phyloP scores from a whole-genome alignment of 1,140 invertebrate species.

The Hestina assimilis region DNA sequence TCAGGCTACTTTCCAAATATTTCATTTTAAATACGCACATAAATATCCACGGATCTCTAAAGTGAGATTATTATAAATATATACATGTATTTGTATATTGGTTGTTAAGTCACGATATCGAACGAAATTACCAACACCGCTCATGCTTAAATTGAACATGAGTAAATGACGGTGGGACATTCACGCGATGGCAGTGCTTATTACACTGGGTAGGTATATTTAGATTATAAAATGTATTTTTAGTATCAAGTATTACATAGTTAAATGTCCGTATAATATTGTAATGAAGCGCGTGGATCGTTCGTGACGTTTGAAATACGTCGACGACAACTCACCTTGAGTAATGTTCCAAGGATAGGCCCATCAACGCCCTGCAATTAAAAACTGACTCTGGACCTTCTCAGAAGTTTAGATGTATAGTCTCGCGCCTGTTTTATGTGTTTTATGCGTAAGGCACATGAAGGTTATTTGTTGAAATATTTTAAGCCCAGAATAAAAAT shows the following conservation, averaged over 20 bases:
- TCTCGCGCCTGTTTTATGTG: neutral
- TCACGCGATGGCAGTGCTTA: conserved; percentile 7
- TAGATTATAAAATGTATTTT: conserved; percentile 3
- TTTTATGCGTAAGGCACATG: neutral
- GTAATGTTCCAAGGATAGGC: conserved; percentile 39
- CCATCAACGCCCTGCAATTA: conserved; percentile 47
- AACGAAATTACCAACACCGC: conserved; percentile 13
- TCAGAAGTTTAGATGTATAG: conserved; percentile 40
- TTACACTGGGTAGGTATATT: conserved; percentile 2
- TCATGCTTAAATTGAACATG: conserved; percentile 20
- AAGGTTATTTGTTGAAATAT: neutral
- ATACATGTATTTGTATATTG: conserved; percentile 3
- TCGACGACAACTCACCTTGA: conserved; percentile 30
- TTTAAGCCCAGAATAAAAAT: neutral
- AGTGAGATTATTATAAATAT: conserved; percentile 11
- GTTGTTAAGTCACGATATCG: conserved; percentile 16
- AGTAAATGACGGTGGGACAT: conserved; percentile 17
- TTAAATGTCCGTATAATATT: neutral
- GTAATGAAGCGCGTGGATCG: neutral
- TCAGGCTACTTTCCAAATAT: too few relatives aligned
- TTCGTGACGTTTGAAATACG: conserved; percentile 14
- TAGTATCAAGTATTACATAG: neutral
- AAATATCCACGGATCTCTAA: neutral
- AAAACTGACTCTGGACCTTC: conserved; percentile 49
- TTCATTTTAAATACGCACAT: too few relatives aligned